phyloP scores from a whole-genome alignment of 2,113 vertebrate species.

The Xenopus laevis region DNA sequence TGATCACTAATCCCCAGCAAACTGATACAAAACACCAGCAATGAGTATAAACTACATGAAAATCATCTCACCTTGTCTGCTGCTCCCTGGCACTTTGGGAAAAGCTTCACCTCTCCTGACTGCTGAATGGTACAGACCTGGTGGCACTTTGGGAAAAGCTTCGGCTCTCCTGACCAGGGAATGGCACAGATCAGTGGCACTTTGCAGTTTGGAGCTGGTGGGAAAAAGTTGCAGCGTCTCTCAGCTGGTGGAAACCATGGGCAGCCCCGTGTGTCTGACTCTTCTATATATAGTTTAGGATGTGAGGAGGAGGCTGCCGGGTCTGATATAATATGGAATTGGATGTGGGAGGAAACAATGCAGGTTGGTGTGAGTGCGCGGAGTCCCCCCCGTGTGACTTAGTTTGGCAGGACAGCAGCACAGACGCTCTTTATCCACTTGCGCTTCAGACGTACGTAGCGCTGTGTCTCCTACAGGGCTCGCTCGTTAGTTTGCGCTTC shows the following conservation, averaged over 20 bases:
- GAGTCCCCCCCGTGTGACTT: conserved; percentile 16
- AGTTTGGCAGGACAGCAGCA: conserved; percentile 38
- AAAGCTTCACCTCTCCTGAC: too few relatives aligned
- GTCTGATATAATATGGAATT: conserved; percentile 53
- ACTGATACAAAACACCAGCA: too few relatives aligned
- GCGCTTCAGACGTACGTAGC: conserved; percentile 61
- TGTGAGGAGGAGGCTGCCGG: conserved; percentile 53
- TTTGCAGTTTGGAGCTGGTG: background rate
- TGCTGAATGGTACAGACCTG: too few relatives aligned
- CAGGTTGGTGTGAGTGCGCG: conserved; percentile 47
- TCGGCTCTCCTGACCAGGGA: too few relatives aligned
- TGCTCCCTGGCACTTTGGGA: too few relatives aligned
- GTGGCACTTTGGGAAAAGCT: too few relatives aligned
- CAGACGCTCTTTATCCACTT: conserved; percentile 66
- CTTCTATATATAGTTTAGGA: conserved; percentile 59
- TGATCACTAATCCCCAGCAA: too few relatives aligned
- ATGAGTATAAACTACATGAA: too few relatives aligned
- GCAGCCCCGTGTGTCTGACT: conserved; percentile 46
- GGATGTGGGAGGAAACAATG: conserved; percentile 58
- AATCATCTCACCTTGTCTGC: too few relatives aligned
- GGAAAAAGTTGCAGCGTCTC: conserved; percentile 27
- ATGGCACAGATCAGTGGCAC: background rate
- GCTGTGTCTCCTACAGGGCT: conserved; percentile 63
- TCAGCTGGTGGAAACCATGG: conserved; percentile 56
- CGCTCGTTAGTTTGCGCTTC: conserved; percentile 51